Conservation (phyloP, 2,113 vertebrate species). For the Platysteira castanea region DNA sequence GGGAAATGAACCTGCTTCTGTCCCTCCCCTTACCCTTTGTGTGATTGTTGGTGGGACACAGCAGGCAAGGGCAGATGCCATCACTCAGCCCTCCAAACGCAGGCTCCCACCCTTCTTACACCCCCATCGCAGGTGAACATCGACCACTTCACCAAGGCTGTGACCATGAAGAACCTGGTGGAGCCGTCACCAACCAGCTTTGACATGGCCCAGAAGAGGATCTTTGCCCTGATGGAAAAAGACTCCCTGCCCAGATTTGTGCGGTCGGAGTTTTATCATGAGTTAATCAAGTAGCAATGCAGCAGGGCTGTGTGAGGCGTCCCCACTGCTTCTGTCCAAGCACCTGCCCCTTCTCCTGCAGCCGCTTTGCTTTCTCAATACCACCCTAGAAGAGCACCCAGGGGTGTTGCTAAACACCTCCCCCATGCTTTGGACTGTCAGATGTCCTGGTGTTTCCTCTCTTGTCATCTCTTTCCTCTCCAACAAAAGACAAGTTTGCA, state of each 20-base stretch:
- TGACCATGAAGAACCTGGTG: slow-evolving; percentile 91
- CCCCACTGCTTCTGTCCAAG: background rate
- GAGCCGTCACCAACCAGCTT: slow-evolving; percentile 84
- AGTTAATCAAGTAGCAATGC: slow-evolving; percentile 78
- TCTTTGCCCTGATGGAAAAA: slow-evolving; percentile 94
- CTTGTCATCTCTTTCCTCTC: background rate
- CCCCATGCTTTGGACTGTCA: background rate
- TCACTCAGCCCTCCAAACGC: background rate
- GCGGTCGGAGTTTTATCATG: slow-evolving; percentile 86
- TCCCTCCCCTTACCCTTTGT: background rate
- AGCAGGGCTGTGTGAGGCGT: slow-evolving; percentile 9
- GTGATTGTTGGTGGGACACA: background rate
- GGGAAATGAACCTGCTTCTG: background rate
- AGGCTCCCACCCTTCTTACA: background rate
- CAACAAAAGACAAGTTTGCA: background rate
- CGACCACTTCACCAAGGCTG: slow-evolving; percentile 90
- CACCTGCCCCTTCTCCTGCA: background rate
- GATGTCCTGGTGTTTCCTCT: background rate
- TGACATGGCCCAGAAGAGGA: slow-evolving; percentile 90
- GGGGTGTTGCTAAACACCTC: background rate
- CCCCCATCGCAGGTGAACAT: slow-evolving; percentile 86
- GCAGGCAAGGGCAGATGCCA: background rate
- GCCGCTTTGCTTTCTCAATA: background rate
- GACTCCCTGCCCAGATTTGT: slow-evolving; percentile 93
- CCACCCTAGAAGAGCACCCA: background rate